Evolutionary conservation across 2,888 invertebrate species (phyloP).

Genomic region (Zaprionus obscuricornis): DNA sequence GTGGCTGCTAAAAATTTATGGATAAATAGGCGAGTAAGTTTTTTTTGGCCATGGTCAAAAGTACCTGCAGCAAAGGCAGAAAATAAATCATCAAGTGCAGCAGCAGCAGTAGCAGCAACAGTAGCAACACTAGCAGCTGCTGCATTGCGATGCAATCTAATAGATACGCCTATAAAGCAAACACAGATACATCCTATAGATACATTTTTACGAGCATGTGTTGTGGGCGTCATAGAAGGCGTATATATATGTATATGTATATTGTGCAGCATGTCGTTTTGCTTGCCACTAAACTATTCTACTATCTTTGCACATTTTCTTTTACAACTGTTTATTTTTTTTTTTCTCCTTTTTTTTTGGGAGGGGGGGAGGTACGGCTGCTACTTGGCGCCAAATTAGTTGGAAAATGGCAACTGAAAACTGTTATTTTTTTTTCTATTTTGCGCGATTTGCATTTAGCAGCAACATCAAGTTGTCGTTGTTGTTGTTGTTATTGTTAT

Average conservation of each 20-base stretch:
- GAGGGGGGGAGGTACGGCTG: not conserved
- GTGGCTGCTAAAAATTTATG: conserved; percentile 61
- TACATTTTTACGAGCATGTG: conserved; percentile 15
- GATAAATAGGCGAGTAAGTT: conserved; percentile 68
- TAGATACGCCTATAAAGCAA: conserved; percentile 34
- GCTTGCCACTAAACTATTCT: no score
- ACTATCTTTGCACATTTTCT: no score
- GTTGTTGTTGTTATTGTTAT: no score
- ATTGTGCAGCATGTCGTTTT: no score
- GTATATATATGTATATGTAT: no score
- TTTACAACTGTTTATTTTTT: conserved; percentile 1
- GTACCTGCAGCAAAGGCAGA: conserved; percentile 31
- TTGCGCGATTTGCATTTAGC: conserved; percentile 48
- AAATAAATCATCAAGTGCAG: conserved; percentile 43
- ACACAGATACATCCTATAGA: conserved; percentile 16
- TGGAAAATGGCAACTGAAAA: conserved; percentile 2
- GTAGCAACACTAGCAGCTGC: conserved; percentile 3
- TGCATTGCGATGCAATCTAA: conserved; percentile 23
- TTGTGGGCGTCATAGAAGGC: conserved; percentile 36
- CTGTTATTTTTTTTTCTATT: conserved; percentile 49
- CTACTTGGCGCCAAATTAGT: conserved; percentile 28
- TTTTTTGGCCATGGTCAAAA: conserved; percentile 64
- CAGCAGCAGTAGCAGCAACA: conserved; percentile 13
- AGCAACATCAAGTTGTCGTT: no score
- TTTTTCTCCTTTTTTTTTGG: not conserved